Evolutionary conservation across 92 coral and sea anemone genomes (phyloP), one percentile per base, ranked within the genome.

Genomic region (Pocillopora meandrina): DNA sequence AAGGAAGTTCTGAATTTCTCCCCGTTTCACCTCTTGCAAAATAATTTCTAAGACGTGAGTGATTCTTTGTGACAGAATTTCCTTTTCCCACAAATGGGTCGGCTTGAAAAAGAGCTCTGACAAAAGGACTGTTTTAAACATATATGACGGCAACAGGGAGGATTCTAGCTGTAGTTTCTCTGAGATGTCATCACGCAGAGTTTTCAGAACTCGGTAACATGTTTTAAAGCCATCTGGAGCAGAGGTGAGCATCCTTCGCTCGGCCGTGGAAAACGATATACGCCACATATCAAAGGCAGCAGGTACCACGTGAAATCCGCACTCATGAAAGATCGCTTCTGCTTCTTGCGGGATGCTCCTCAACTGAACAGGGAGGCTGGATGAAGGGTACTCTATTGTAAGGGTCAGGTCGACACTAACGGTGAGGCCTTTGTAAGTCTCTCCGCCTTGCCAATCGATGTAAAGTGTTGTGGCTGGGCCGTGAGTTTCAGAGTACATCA

Each of bases 281-380:
- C 65, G 79, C 79, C 64, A 75, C 11, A 75, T 47, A 15, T 75
- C 79, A 75, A 75, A 75, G 18, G 63, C 79, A 75, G 64, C 79
- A 4, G 79, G 79, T 16, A 75, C 79, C 11, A 75, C 79, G 52
- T 75, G 64, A 75, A 75, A 75, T 56, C 65, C 79, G 12, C 18
- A 19, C 31, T 34, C 31, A n/a, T 61, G 64, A 17, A 75, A 15
- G 56, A 56, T 34, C 23, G 31, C 65, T 7, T 61, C 52, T 56
- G 56, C 17, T 56, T 56, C 42, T n/a, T 19, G 79, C 42, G 79
- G 36, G 49, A 19, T 18, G n/a, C 20, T 34, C 12, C 35, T 34
- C 42, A 75, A 16, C 33, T 20, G 64, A 75, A 75, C 79, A 10
- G 79, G 64, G n/a, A 75, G 34, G 6, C 56, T 75, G 63, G 79